A percentile compares a stretch with the other conserved stretches of the same genome.
These are phyloP conservation scores for Pipistrellus pipistrellus DNA, from an alignment of 2,797 vertebrate genomes.

Conservation along the genomic window DNA sequence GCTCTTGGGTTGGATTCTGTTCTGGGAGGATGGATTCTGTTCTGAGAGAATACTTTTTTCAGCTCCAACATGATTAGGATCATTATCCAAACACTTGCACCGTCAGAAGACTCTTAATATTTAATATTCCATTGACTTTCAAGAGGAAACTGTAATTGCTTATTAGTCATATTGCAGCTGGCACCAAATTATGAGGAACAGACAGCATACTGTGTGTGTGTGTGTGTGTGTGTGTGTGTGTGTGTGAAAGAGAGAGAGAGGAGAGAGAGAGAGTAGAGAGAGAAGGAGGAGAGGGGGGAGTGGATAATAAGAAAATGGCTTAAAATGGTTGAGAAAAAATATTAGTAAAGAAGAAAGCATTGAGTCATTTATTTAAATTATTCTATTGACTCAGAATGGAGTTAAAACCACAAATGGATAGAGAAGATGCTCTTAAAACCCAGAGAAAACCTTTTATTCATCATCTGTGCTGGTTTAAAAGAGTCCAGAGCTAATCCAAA, in stretches of 20 bases:
- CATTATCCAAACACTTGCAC: background rate
- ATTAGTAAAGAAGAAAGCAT: background rate
- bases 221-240: background rate
- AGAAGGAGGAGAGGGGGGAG: background rate
- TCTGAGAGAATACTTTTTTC: background rate
- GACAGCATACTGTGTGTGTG: background rate
- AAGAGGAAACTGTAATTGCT: background rate
- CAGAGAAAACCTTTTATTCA: background rate
- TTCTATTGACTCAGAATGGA: background rate
- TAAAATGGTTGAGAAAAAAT: background rate
- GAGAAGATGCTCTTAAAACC: constrained; percentile 23
- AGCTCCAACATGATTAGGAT: background rate
- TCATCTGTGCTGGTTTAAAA: background rate
- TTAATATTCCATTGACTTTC: constrained; percentile 41
- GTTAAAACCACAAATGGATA: background rate
- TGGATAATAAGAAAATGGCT: background rate
- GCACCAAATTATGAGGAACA: background rate
- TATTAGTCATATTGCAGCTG: constrained; percentile 41
- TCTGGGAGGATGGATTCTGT: background rate
- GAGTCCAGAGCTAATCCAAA: background rate
- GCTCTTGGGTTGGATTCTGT: background rate
- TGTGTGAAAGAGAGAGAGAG: background rate
- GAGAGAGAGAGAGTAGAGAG: background rate
- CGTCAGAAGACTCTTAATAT: constrained; percentile 29
- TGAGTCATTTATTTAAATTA: constrained; percentile 24